Percentiles rank a stretch among this genome's conserved stretches.
Conservation (phyloP, 2,888 invertebrate genomes). For the Pediacus dermestoides region DNA sequence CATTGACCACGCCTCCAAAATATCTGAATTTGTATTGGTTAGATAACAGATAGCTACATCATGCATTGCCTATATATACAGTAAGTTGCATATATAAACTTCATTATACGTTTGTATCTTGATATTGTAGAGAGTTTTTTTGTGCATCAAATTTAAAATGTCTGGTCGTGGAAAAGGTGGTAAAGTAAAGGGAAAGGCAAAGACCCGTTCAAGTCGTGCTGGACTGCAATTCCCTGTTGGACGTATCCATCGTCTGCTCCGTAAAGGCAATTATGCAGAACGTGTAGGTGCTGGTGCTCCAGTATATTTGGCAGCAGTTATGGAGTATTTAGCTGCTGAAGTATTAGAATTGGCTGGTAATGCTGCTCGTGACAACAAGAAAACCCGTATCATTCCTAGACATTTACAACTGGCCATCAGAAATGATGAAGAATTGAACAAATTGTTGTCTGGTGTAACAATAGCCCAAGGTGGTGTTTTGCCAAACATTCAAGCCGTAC, state of each 20-base stretch:
- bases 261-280: conserved; percentile 62
- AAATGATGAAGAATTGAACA: conserved; percentile 79
- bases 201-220: conserved; percentile 55
- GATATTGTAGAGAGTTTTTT: no score
- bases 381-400: conserved; percentile 69
- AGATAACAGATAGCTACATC: no score
- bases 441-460: conserved; percentile 71
- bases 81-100: no score
- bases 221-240: conserved; percentile 61
- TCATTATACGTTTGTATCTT: no score
- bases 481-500: conserved; percentile 72
- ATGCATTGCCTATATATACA: no score
- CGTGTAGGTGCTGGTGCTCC: conserved; percentile 57
- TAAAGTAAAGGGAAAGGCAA: conserved; percentile 50
- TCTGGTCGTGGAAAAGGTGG: conserved; percentile 50
- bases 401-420: conserved; percentile 76
- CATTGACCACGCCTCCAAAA: no score
- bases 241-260: conserved; percentile 57
- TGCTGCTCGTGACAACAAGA: conserved; percentile 67
- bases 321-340: conserved; percentile 69
- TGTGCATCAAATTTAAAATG: no score
- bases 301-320: conserved; percentile 57
- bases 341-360: conserved; percentile 65
- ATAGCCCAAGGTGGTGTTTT: conserved; percentile 83
- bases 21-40: no score